Evolutionary conservation across 2,888 invertebrate species (phyloP), one percentile per base, ranked within the genome.

Genomic region (Tridacna gigas): DNA sequence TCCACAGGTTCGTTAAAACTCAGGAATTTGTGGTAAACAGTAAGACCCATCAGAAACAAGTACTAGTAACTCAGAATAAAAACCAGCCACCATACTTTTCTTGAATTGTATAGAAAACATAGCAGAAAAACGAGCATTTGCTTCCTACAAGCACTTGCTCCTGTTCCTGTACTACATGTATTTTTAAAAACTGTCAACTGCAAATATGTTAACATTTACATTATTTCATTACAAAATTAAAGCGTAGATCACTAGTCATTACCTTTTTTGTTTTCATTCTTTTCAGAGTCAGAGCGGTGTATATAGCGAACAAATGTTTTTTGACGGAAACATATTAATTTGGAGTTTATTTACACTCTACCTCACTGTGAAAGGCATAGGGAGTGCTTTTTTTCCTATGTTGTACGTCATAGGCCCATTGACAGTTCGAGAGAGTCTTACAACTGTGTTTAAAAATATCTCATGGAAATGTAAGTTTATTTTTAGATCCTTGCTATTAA

Each of bases 371-470:
- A 91, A 95, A 45, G 95, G 96, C 82, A 95, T 97, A 91, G 96
- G 97, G 90, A 97, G 97, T 26, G 96, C 97, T 84, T 95, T 94
- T 87, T 90, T 95, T 79, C 90, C 95, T n/a, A 91, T 95, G 88
- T 87, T 95, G 77, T 94, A 97, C 96, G 96, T 96, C 75, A 93
- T 96, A 84, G 96, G 96, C 91, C 96, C 97, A 0, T 86, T 96
- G 7, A 73, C 92, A 37, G 89, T 95, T 88, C 96, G 96, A 77
- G 96, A 96, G 92, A 93, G 96, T 86, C 89, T 96, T 74, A 95
- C 95, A 92, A 95, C 95, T 89, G 94, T 95, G 90, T 93, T 96
- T 74, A 96, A 96, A 69, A 66, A 56, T 18, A 61, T 74, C 61
- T 78, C 82, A 63, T 89, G 89, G 95, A 95, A 95, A 95, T 96